Conservation (phyloP, 2,113 vertebrate species). For the Rhynchomys soricoides region DNA sequence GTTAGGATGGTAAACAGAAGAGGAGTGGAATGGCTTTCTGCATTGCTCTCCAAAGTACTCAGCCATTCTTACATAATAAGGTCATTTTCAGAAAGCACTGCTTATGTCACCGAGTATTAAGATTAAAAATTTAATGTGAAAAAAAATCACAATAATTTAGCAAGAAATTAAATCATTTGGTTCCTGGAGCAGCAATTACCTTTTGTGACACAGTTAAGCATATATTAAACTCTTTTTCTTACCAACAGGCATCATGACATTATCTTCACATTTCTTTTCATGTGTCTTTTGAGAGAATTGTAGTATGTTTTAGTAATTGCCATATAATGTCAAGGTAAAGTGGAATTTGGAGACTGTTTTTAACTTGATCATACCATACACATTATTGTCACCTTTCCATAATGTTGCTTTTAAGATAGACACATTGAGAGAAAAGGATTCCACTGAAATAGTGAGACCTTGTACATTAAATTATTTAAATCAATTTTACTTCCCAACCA, state of each 20-base stretch:
- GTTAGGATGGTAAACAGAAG: background rate
- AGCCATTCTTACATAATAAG: background rate
- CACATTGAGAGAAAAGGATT: background rate
- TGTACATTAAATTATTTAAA: background rate
- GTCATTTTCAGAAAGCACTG: background rate
- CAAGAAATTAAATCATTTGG: background rate
- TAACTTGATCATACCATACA: background rate
- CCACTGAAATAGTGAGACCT: background rate
- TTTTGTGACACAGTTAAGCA: background rate
- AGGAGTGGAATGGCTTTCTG: background rate
- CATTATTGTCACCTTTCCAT: background rate
- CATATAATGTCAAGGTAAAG: background rate
- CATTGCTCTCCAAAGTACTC: background rate
- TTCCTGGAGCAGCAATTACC: background rate
- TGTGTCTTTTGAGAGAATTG: background rate
- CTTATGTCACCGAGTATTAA: background rate
- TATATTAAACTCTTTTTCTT: background rate
- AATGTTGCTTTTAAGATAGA: background rate
- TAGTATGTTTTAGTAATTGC: background rate
- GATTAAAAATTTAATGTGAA: background rate
- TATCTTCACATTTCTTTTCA: background rate
- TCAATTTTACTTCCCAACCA: background rate
- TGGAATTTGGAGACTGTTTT: background rate
- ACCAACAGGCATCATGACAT: background rate
- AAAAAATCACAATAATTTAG: slow-evolving; percentile 26